Conservation (phyloP, 2,888 invertebrate species). For the Noctua janthina region DNA sequence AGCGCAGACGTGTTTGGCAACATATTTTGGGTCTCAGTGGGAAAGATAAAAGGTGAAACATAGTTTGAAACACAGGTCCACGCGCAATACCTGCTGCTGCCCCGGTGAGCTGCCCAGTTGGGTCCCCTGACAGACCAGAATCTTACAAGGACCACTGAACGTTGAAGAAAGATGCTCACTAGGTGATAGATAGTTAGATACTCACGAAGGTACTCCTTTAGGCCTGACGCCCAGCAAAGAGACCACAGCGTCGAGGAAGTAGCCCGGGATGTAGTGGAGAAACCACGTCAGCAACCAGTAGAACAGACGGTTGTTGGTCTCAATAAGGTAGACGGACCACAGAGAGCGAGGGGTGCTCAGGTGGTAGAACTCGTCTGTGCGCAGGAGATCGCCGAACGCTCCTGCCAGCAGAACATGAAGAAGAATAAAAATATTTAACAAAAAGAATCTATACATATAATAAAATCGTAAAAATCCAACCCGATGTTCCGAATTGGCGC, state of each 20-base stretch:
- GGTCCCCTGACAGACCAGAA: neutral
- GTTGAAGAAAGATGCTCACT: neutral
- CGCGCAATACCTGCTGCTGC: neutral
- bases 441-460: neutral
- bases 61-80: neutral
- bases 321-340: neutral
- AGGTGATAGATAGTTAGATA: neutral
- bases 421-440: neutral
- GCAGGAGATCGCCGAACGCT: rapidly evolving
- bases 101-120: neutral
- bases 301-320: slow-evolving; percentile 9
- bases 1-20: too few relatives aligned
- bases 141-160: neutral
- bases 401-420: slow-evolving; percentile 2
- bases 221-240: slow-evolving; percentile 29
- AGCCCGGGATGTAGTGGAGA: slow-evolving; percentile 45
- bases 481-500: too few relatives aligned
- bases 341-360: neutral
- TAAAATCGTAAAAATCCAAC: too few relatives aligned
- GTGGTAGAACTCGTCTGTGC: neutral
- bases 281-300: slow-evolving; percentile 44
- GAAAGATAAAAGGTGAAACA: neutral
- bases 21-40: neutral
- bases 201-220: slow-evolving; percentile 44
- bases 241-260: slow-evolving; percentile 32